These are phyloP conservation scores for Shinisaurus crocodilurus DNA, from an alignment of 2,113 vertebrate genomes.

Conservation along the genomic window DNA sequence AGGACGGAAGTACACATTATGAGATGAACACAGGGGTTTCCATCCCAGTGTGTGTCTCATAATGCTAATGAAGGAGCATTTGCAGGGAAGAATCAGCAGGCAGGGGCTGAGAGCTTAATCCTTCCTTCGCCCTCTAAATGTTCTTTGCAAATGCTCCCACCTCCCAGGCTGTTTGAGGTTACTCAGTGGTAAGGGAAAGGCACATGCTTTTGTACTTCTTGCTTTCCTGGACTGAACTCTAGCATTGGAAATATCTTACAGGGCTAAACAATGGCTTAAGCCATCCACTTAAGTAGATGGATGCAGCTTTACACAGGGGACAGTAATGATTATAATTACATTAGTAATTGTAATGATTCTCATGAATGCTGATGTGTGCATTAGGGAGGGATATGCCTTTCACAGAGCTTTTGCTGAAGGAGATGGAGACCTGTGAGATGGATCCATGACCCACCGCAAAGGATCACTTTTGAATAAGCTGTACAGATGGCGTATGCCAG, in stretches of 20 bases:
- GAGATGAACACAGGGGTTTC: background rate
- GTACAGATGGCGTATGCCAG: background rate
- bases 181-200: background rate
- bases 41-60: background rate
- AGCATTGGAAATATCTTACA: background rate
- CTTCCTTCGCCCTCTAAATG: background rate
- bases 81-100: background rate
- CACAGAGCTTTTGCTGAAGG: background rate
- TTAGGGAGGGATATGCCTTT: too few species aligned
- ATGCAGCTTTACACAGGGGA: background rate
- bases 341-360: background rate
- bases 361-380: background rate
- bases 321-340: too few species aligned
- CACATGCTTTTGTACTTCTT: background rate
- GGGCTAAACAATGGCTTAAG: background rate
- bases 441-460: background rate
- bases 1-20: background rate
- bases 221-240: background rate
- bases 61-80: background rate
- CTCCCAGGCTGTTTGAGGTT: background rate
- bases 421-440: background rate
- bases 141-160: background rate
- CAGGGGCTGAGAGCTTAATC: background rate
- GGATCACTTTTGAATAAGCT: background rate
- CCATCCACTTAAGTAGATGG: background rate